These are phyloP conservation scores for Hirtodrosophila duncani DNA, from an alignment of 2,888 invertebrate species.

Conservation along the genomic window DNA sequence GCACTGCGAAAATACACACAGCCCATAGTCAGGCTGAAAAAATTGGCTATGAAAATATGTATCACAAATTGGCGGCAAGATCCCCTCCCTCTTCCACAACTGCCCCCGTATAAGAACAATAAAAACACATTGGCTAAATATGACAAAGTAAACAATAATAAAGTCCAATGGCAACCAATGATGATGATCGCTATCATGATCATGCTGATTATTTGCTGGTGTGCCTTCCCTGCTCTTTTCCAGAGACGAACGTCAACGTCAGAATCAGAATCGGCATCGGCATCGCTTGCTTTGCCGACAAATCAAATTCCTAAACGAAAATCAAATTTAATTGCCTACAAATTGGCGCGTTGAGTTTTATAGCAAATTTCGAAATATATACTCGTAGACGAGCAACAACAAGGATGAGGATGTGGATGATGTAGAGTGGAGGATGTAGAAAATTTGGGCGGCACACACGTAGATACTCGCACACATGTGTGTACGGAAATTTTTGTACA, in stretches of 20 bases:
- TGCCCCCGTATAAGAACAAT: slow-evolving; percentile 38
- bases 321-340: slow-evolving; percentile 68
- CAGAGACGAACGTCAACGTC: too few relatives aligned
- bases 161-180: slow-evolving; percentile 42
- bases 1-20: slow-evolving; percentile 15
- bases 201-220: too few relatives aligned
- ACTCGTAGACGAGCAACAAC: too few relatives aligned
- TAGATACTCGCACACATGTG: slow-evolving; percentile 14
- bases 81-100: too few relatives aligned
- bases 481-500: slow-evolving; percentile 52
- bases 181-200: slow-evolving; percentile 18
- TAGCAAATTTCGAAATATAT: slow-evolving; percentile 42
- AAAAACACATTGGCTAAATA: slow-evolving; percentile 54
- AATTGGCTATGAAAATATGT: slow-evolving; percentile 26
- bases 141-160: slow-evolving; percentile 66
- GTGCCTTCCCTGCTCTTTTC: too few relatives aligned
- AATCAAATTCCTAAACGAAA: slow-evolving; percentile 46
- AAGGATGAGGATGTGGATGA: too few relatives aligned
- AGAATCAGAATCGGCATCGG: slow-evolving; percentile 32
- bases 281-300: slow-evolving; percentile 1
- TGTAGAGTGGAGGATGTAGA: neutral
- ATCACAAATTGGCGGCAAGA: slow-evolving; percentile 8
- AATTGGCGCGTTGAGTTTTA: slow-evolving; percentile 68
- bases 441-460: slow-evolving; percentile 7
- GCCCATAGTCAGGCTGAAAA: neutral